Conservation (phyloP, 2,888 invertebrate genomes). For the Drosophila nr. fundita region DNA sequence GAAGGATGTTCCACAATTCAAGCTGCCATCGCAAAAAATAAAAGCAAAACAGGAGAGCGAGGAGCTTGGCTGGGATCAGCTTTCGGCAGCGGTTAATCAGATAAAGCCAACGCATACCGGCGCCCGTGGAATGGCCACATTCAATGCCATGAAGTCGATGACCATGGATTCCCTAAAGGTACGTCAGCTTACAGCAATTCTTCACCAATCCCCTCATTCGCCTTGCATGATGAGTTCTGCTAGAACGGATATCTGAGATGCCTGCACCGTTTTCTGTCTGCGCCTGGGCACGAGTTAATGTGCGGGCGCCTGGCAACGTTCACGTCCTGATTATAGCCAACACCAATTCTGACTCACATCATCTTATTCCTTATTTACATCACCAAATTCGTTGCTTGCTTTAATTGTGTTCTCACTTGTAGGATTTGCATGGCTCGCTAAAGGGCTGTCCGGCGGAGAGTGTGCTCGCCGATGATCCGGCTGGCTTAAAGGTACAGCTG, state of each 20-base stretch:
- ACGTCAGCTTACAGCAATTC: background rate
- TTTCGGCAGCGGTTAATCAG: slow-evolving; percentile 80
- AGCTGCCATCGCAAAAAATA: slow-evolving; percentile 1
- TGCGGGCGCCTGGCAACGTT: slow-evolving; percentile 53
- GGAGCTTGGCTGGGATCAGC: slow-evolving; percentile 79
- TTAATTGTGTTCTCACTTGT: background rate
- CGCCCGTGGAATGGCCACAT: slow-evolving; percentile 88
- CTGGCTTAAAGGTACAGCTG: slow-evolving; percentile 88
- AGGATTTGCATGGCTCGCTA: slow-evolving; percentile 89
- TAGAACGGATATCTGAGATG: slow-evolving; percentile 83
- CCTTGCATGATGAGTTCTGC: slow-evolving; percentile 69
- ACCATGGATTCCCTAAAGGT: slow-evolving; percentile 90
- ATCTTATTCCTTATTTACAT: background rate
- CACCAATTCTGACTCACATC: slow-evolving; percentile 33
- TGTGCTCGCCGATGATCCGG: slow-evolving; percentile 87
- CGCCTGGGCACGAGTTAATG: slow-evolving; percentile 77
- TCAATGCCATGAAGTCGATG: slow-evolving; percentile 88
- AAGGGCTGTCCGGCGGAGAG: slow-evolving; percentile 88
- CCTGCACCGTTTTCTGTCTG: slow-evolving; percentile 33
- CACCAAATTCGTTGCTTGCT: background rate
- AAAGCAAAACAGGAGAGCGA: slow-evolving; percentile 28
- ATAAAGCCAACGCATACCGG: slow-evolving; percentile 83
- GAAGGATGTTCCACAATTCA: slow-evolving; percentile 33
- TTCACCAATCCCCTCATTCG: background rate
- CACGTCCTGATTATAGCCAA: slow-evolving; percentile 67